phyloP scores from a whole-genome alignment of 2,113 vertebrate species.

The Redunca redunca region DNA sequence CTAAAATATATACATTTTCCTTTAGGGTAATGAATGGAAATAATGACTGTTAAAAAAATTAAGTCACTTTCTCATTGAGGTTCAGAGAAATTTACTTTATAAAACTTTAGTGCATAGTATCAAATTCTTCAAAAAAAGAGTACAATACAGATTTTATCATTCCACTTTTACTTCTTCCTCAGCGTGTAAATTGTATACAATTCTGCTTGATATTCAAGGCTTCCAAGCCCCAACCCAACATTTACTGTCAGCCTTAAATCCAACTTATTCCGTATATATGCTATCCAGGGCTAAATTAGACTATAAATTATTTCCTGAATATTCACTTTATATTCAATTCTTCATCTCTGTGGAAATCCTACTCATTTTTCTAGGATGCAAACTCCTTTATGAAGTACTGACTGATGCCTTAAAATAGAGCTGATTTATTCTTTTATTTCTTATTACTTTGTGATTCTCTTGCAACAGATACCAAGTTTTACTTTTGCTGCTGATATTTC shows the following conservation, averaged over 20 bases:
- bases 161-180: background rate
- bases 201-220: background rate
- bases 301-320: background rate
- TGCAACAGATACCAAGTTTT: background rate
- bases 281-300: background rate
- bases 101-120: background rate
- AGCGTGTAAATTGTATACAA: background rate
- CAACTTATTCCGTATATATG: background rate
- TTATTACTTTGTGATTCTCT: background rate
- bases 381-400: background rate
- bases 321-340: background rate
- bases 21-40: background rate
- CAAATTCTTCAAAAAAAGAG: background rate
- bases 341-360: background rate
- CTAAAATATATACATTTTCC: background rate
- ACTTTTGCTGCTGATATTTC: background rate
- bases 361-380: background rate
- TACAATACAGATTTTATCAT: background rate
- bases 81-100: background rate
- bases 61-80: background rate
- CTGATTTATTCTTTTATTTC: background rate
- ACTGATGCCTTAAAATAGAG: background rate
- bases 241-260: background rate
- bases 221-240: background rate
- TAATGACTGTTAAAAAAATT: background rate